phyloP scores from a whole-genome alignment of 2,797 vertebrate species.

The Apogon talboti region DNA sequence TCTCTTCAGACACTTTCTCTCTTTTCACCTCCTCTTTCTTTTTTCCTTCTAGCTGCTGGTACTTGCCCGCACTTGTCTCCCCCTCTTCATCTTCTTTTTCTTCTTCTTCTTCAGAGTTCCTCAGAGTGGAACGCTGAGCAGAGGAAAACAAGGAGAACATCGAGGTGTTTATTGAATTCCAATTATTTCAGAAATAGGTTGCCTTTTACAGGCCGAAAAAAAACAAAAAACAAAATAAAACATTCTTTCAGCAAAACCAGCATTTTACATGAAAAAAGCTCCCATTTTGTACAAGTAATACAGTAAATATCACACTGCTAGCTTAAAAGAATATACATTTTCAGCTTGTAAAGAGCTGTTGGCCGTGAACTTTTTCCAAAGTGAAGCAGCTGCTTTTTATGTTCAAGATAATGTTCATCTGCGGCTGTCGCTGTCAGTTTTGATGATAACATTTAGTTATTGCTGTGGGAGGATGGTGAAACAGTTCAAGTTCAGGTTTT shows the following conservation, averaged over 20 bases:
- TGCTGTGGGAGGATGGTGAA: constrained; percentile 8
- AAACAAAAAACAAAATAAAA: neutral
- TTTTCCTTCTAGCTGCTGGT: constrained; percentile 5
- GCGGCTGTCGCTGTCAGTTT: neutral
- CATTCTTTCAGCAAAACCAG: neutral
- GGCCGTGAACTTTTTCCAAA: constrained; percentile 13
- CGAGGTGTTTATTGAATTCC: constrained; percentile 4
- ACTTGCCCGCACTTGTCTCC: neutral
- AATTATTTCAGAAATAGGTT: neutral
- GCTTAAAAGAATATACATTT: neutral
- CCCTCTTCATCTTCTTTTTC: neutral
- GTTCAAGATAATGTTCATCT: neutral
- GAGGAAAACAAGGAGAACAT: constrained; percentile 23
- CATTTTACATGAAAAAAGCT: neutral
- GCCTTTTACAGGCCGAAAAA: neutral
- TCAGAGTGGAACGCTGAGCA: constrained; percentile 73
- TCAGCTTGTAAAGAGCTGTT: neutral
- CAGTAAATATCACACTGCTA: neutral
- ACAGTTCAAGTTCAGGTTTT: constrained; percentile 22
- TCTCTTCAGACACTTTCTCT: constrained; percentile 2
- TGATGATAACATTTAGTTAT: constrained; percentile 15
- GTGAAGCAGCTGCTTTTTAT: neutral
- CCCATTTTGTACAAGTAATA: neutral
- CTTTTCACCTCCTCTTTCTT: constrained; percentile 10
- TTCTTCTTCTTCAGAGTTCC: constrained; percentile 61